Evolutionary conservation across 2,888 invertebrate genomes (phyloP).

Genomic region (Caenorhabditis japonica): DNA sequence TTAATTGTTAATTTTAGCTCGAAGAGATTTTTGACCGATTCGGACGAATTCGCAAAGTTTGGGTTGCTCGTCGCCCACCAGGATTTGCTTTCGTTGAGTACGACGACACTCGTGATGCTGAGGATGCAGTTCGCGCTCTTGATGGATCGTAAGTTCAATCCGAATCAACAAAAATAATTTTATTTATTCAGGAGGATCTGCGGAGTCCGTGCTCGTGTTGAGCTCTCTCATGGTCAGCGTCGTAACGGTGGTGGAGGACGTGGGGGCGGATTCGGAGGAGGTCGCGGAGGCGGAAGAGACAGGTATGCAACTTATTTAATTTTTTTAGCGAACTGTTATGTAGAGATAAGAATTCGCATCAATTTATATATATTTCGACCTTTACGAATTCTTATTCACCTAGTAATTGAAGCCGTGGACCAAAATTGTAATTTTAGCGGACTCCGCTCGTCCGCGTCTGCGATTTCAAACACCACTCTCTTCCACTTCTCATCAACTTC

Average conservation of each 20-base stretch:
- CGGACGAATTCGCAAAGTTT: conserved; percentile 90
- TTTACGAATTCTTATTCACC: background rate
- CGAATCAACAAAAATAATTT: too few species aligned
- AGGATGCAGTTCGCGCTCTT: conserved; percentile 78
- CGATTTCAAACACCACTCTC: conserved; percentile 53
- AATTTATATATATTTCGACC: too few species aligned
- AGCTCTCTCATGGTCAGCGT: conserved; percentile 78
- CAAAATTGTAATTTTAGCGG: conserved; percentile 59
- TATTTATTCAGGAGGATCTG: conserved; percentile 77
- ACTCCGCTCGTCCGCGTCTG: conserved; percentile 61
- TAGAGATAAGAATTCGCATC: background rate
- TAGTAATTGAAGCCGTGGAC: conserved; percentile 13
- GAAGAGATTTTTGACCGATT: conserved; percentile 90
- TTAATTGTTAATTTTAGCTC: conserved; percentile 77
- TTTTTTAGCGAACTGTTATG: background rate
- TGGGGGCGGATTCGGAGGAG: conserved; percentile 53
- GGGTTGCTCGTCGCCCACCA: conserved; percentile 93
- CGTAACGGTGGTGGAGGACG: conserved; percentile 71
- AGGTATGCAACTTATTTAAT: conserved; percentile 54
- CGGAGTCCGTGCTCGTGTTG: conserved; percentile 78
- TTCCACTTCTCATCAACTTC: conserved; percentile 52
- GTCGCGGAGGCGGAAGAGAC: conserved; percentile 52
- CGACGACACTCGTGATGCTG: conserved; percentile 84
- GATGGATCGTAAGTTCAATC: conserved; percentile 81
- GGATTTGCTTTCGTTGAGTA: conserved; percentile 81